Percentiles rank a stretch among this genome's conserved stretches.
These are phyloP conservation scores for Drosophila cyrtoloma DNA, from an alignment of 2,888 invertebrate genomes.

Conservation along the genomic window DNA sequence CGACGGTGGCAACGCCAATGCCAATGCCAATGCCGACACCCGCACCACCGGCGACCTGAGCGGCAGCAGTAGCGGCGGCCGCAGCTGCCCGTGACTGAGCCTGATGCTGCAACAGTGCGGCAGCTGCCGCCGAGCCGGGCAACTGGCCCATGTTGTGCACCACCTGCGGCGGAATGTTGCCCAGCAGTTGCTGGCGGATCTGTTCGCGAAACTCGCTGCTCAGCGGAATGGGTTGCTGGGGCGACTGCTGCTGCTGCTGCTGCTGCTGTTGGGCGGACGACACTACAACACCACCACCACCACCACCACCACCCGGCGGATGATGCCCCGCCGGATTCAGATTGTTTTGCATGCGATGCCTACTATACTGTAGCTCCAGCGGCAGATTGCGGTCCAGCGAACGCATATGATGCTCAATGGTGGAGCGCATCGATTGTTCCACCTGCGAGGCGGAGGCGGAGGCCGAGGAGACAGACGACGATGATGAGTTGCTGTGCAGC, in stretches of 20 bases:
- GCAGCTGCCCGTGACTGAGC: constrained; percentile 84
- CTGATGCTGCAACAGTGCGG: constrained; percentile 83
- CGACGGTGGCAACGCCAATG: constrained; percentile 26
- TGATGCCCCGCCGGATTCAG: constrained; percentile 43
- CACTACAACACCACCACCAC: not conserved
- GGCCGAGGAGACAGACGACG: constrained; percentile 57
- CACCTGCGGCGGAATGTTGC: constrained; percentile 81
- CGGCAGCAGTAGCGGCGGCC: constrained; percentile 77
- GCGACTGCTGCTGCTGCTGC: constrained; percentile 57
- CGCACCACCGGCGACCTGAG: constrained; percentile 52
- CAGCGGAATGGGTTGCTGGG: constrained; percentile 79
- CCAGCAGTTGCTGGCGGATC: constrained; percentile 83
- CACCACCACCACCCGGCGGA: constrained; percentile 4
- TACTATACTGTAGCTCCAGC: constrained; percentile 85
- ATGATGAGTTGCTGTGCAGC: constrained; percentile 65
- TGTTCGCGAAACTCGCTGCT: constrained; percentile 85
- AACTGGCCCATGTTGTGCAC: constrained; percentile 82
- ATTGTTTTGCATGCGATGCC: constrained; percentile 83
- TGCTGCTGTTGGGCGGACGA: constrained; percentile 30
- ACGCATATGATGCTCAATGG: constrained; percentile 85
- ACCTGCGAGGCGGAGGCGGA: constrained; percentile 67
- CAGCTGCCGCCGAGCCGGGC: constrained; percentile 83
- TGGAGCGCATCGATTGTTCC: constrained; percentile 83
- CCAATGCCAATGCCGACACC: constrained; percentile 56
- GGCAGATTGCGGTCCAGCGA: constrained; percentile 85